Evolutionary conservation across 1,140 invertebrate genomes (phyloP).

Genomic region (Oscheius sp.): DNA sequence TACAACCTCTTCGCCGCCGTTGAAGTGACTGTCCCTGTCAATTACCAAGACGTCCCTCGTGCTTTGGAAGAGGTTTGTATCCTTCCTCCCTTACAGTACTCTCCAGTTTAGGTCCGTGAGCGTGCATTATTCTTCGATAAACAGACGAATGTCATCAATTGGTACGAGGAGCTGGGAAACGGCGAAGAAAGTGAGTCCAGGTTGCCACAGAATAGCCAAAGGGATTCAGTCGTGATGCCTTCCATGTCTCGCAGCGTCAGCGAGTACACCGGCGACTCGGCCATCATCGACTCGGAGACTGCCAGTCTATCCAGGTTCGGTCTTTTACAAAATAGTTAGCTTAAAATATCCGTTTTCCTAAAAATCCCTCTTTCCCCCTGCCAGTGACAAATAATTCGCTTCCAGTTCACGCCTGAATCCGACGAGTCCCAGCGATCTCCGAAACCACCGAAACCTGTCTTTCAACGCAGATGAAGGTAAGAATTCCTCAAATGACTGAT

Average conservation of each 20-base stretch:
- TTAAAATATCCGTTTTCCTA: too few relatives aligned
- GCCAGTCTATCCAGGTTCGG: not conserved
- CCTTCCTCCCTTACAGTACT: not conserved
- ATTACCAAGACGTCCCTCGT: slow-evolving; percentile 21
- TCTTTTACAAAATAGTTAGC: not conserved
- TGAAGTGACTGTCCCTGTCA: slow-evolving; percentile 30
- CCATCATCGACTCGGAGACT: not conserved
- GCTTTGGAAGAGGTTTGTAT: slow-evolving; percentile 19
- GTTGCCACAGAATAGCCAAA: not conserved
- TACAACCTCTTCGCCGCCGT: slow-evolving; percentile 35
- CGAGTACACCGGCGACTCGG: not conserved
- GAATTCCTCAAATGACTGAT: not conserved
- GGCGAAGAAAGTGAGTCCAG: slow-evolving; percentile 7
- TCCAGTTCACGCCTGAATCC: not conserved
- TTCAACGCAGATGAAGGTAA: not conserved
- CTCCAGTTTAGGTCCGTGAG: slow-evolving; percentile 7
- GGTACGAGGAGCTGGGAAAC: slow-evolving; percentile 12
- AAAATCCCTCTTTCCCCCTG: not conserved
- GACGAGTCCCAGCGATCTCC: not conserved
- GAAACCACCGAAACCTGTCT: not conserved
- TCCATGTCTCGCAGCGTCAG: not conserved
- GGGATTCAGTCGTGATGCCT: not conserved
- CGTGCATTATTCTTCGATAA: slow-evolving; percentile 19
- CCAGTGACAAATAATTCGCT: not conserved
- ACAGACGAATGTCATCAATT: slow-evolving; percentile 23